Evolutionary conservation across 2,113 vertebrate species (phyloP).

Genomic region (Aegotheles bennettii): DNA sequence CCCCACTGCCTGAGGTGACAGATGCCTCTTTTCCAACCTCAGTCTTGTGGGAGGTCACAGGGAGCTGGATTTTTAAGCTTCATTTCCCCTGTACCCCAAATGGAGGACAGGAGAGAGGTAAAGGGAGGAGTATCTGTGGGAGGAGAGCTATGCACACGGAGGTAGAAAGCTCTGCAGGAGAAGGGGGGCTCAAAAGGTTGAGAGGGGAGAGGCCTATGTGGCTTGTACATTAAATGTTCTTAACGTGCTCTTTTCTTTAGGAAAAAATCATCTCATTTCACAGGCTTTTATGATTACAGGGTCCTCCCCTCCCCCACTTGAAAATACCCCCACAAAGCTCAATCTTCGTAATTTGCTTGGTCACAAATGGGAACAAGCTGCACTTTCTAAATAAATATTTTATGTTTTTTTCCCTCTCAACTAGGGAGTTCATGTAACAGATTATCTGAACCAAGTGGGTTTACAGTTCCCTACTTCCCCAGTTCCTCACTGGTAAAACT

Average conservation of each 20-base stretch:
- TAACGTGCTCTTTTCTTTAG: background rate
- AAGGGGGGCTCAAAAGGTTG: background rate
- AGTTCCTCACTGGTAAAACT: background rate
- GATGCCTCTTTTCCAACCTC: background rate
- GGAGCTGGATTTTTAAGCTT: background rate
- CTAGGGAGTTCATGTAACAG: background rate
- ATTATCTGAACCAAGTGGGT: conserved; percentile 31
- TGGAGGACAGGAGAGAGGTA: background rate
- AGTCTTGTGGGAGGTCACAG: background rate
- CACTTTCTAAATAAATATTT: conserved; percentile 51
- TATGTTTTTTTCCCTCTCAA: background rate
- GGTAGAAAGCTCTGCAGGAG: background rate
- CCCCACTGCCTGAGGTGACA: background rate
- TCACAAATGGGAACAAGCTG: conserved; percentile 61
- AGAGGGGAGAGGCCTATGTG: background rate
- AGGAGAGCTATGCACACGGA: background rate
- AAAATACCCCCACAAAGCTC: conserved; percentile 26
- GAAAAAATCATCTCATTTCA: conserved; percentile 11
- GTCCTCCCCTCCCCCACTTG: background rate
- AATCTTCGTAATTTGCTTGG: conserved; percentile 17
- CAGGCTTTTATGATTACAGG: conserved; percentile 6
- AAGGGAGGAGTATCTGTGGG: background rate
- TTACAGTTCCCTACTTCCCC: background rate
- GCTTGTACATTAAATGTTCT: background rate
- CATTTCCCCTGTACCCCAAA: background rate